These are phyloP conservation scores for Cheilosia impressa DNA, from an alignment of 2,888 invertebrate species.

Conservation along the genomic window DNA sequence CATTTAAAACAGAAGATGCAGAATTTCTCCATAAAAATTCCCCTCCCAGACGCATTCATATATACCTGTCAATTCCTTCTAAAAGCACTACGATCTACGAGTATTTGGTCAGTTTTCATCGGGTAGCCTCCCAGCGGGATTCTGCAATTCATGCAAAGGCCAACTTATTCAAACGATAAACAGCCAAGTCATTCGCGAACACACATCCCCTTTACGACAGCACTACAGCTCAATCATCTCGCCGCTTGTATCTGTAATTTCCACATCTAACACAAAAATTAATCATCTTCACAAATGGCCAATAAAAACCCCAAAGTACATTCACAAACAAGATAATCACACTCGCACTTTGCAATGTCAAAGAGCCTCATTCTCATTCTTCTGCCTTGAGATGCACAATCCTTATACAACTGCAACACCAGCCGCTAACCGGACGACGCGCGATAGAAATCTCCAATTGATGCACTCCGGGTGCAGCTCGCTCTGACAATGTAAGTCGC, in stretches of 20 bases:
- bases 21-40: too few species aligned
- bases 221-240: too few species aligned
- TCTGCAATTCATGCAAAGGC: too few species aligned
- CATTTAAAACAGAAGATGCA: too few species aligned
- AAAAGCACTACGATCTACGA: too few species aligned
- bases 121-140: too few species aligned
- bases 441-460: constrained; percentile 41
- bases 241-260: neutral
- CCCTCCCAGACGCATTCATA: too few species aligned
- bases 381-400: constrained; percentile 43
- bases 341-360: constrained; percentile 61
- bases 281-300: constrained; percentile 58
- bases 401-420: constrained; percentile 17
- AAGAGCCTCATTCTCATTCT: constrained; percentile 14
- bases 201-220: too few species aligned
- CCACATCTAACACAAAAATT: constrained; percentile 41
- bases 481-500: constrained; percentile 24
- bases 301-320: constrained; percentile 58
- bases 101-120: too few species aligned
- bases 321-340: constrained; percentile 68
- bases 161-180: too few species aligned
- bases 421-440: neutral
- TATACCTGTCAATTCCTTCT: too few species aligned
- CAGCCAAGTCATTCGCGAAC: too few species aligned
- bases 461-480: constrained; percentile 47